phyloP scores from a whole-genome alignment of 2,888 invertebrate species.

The Agrilus mali region DNA sequence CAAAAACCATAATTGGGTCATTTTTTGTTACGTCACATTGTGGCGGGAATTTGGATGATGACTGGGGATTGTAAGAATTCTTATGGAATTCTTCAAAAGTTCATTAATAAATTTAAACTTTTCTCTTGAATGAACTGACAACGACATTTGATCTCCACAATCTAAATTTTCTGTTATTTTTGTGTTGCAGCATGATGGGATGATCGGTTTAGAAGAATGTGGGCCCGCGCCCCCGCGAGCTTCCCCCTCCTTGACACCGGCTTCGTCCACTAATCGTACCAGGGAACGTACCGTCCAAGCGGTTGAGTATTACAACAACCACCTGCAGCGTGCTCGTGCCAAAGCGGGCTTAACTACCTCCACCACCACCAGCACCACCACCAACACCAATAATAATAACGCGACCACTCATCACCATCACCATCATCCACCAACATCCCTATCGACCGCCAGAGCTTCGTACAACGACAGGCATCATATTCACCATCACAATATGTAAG shows the following conservation, averaged over 20 bases:
- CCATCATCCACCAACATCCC: constrained; percentile 14
- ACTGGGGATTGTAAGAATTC: too few species aligned
- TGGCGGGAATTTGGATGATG: too few species aligned
- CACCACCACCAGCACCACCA: constrained; percentile 25
- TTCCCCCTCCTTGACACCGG: constrained; percentile 17
- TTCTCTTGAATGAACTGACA: too few species aligned
- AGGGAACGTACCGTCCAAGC: constrained; percentile 38
- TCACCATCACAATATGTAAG: constrained; percentile 12
- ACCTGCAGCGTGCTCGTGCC: constrained; percentile 36
- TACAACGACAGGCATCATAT: constrained; percentile 31
- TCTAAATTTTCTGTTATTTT: constrained; percentile 10
- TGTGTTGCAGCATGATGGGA: constrained; percentile 36
- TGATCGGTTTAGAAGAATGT: constrained; percentile 38
- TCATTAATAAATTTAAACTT: too few species aligned
- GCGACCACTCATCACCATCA: constrained; percentile 26
- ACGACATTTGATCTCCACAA: neutral
- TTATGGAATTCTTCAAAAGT: too few species aligned
- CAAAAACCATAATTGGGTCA: too few species aligned
- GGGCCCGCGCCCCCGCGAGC: constrained; percentile 34
- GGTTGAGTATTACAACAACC: constrained; percentile 41
- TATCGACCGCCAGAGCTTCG: constrained; percentile 28
- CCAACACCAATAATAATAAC: constrained; percentile 22
- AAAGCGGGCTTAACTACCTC: constrained; percentile 34
- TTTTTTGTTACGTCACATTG: too few species aligned
- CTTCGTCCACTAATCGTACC: constrained; percentile 12